Percentiles rank a stretch among this genome's conserved stretches.
Conservation (phyloP, 2,797 vertebrate genomes). For the Nasua narica region DNA sequence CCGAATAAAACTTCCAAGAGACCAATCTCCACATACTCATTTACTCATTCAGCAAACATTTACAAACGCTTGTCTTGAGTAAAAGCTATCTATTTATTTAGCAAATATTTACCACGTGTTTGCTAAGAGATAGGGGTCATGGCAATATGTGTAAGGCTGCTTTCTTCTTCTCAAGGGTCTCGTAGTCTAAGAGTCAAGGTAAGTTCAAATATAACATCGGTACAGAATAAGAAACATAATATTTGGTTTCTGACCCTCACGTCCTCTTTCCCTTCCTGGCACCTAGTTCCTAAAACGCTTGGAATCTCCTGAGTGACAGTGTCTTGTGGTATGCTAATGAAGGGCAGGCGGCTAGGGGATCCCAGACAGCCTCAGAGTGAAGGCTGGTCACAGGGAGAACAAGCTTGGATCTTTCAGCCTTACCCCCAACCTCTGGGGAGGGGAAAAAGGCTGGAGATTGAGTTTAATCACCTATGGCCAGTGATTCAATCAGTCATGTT, state of each 20-base stretch:
- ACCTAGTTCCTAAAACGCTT: neutral
- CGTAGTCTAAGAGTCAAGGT: neutral
- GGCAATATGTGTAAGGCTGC: neutral
- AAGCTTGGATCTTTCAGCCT: neutral
- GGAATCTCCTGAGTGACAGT: neutral
- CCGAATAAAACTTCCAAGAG: neutral
- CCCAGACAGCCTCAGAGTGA: neutral
- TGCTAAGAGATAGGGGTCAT: neutral
- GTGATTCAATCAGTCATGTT: neutral
- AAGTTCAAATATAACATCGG: neutral
- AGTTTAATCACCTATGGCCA: neutral
- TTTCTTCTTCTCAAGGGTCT: neutral
- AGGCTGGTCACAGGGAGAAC: neutral
- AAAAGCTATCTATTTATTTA: neutral
- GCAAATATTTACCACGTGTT: neutral
- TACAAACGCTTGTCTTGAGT: neutral
- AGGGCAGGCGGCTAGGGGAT: neutral
- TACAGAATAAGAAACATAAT: neutral
- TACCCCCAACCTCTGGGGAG: neutral
- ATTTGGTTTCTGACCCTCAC: neutral
- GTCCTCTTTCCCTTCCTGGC: neutral
- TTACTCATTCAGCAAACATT: neutral
- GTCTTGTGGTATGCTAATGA: neutral
- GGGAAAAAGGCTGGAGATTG: neutral
- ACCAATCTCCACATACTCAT: neutral